Evolutionary conservation across 2,888 invertebrate genomes (phyloP), one percentile per base, ranked within the genome.

Genomic region (Caenorhabditis auriculariae): DNA sequence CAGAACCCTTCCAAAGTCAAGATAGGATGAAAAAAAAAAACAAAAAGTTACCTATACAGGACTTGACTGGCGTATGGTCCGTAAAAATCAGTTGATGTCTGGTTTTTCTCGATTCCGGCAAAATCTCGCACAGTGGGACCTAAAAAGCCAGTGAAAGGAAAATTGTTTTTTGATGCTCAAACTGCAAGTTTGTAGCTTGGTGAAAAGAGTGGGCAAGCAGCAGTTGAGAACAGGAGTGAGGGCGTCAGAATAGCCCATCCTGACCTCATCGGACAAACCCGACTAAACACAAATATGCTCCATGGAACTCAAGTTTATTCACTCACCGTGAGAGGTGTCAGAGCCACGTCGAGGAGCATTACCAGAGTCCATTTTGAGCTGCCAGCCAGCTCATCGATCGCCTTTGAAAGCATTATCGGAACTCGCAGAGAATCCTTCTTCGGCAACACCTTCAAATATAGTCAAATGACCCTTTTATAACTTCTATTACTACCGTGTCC

Each of bases 31-130:
- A n/a, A n/a, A n/a, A n/a, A n/a, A n/a, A n/a, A 15, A 28, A 32
- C 12, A 46, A 9, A 38, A 12, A 5, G n/a, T 12, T 35, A 48
- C 48, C 38, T 21, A 54, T 52, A 59, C 4, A 66, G 53, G 3
- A 66, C 51, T 1, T 48, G 42, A 7, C 55, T 9, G 24, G 56
- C 48, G 32, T 51, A 65, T 26, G 51, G 49, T 4, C 54, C 52
- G 21, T 53, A 41, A 9, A 41, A 41, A 1, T 19, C 21, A 17
- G 17, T 12, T 17, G 9, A 12, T 12, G 17, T 41, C 17, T 15
- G 17, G 21, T 41, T 9, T 12, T 27, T 23, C 3, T 15, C n/a
- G n/a, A 21, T 12, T 32, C 17, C 35, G 24, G 17, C 21, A 35
- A 27, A 21, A 35, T 32, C 15, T 32, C 19, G n/a, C 17, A 12